Evolutionary conservation across 1,140 invertebrate species (phyloP).

Genomic region (Aricia agestis): DNA sequence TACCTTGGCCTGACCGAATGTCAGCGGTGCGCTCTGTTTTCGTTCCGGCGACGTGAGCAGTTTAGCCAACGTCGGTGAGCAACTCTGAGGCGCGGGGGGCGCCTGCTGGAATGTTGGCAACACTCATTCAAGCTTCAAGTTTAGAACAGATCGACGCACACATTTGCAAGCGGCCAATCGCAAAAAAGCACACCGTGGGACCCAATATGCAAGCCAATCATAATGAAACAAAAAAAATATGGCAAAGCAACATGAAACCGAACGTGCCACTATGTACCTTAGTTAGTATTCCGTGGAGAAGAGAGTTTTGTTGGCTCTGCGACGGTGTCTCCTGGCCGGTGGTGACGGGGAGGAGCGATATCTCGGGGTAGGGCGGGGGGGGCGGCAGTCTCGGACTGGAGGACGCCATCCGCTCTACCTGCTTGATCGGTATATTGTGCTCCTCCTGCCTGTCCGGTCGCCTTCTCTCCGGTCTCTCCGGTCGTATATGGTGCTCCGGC

Average conservation of each 20-base stretch:
- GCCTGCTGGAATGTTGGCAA: conserved; percentile 72
- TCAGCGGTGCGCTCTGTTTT: conserved; percentile 58
- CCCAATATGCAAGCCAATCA: conserved; percentile 15
- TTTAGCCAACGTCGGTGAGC: conserved; percentile 86
- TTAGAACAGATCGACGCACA: conserved; percentile 32
- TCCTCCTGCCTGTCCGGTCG: conserved; percentile 48
- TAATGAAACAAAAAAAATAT: conserved; percentile 15
- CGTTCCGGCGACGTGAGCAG: conserved; percentile 82
- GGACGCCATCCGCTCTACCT: conserved; percentile 47
- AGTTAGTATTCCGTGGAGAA: conserved; percentile 85
- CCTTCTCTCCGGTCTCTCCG: conserved; percentile 39
- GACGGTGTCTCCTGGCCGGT: conserved; percentile 52
- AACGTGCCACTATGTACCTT: conserved; percentile 69
- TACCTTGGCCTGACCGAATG: conserved; percentile 78
- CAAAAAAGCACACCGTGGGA: conserved; percentile 18
- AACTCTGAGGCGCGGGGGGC: conserved; percentile 71
- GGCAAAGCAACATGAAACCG: conserved; percentile 24
- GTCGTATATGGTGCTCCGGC: conserved; percentile 51
- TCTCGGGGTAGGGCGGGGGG: conserved; percentile 85
- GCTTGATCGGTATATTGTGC: conserved; percentile 40
- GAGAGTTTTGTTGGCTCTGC: conserved; percentile 77
- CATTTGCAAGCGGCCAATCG: conserved; percentile 19
- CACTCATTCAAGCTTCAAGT: conserved; percentile 64
- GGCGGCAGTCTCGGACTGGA: conserved; percentile 66
- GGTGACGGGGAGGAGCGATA: conserved; percentile 83